A percentile compares a stretch with the other conserved stretches of the same genome.
These are phyloP conservation scores for Agrotis ipsilon DNA, from an alignment of 2,888 invertebrate genomes.

Conservation along the genomic window DNA sequence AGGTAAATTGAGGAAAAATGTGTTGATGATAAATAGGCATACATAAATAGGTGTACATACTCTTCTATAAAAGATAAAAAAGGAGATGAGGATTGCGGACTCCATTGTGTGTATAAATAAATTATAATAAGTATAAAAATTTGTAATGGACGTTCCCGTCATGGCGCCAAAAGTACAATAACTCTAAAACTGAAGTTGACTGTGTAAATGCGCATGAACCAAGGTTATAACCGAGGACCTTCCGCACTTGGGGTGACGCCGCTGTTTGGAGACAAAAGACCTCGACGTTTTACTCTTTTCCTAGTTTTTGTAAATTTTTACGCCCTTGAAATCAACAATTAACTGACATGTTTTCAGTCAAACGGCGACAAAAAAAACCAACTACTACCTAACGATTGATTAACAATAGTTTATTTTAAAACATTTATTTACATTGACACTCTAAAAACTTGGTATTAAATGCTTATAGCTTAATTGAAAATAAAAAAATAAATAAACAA, in stretches of 20 bases:
- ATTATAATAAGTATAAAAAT: conserved; percentile 9
- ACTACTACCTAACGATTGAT: conserved; percentile 9
- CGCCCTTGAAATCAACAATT: conserved; percentile 81
- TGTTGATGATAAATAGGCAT: conserved; percentile 1
- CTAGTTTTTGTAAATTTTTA: conserved; percentile 84
- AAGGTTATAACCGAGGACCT: conserved; percentile 79
- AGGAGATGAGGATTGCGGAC: conserved; percentile 7
- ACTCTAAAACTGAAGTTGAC: conserved; percentile 62
- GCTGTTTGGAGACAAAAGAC: conserved; percentile 82
- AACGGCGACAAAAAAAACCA: conserved; percentile 31
- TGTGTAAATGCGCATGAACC: conserved; percentile 68
- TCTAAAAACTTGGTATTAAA: not conserved
- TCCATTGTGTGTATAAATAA: conserved; percentile 15
- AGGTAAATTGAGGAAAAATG: not conserved
- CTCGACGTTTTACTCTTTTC: conserved; percentile 82
- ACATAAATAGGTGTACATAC: not conserved
- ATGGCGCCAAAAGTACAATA: conserved; percentile 48
- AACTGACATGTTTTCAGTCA: conserved; percentile 64
- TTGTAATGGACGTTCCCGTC: conserved; percentile 30
- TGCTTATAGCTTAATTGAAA: not conserved
- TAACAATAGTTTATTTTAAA: not conserved
- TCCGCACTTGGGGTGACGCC: conserved; percentile 83
- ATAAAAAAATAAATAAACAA: not conserved
- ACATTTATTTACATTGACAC: not conserved
- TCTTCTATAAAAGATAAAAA: not conserved